Percentiles rank a stretch among this genome's conserved stretches.
phyloP scores from a whole-genome alignment of 2,113 vertebrate genomes.

The Pteropus alecto region DNA sequence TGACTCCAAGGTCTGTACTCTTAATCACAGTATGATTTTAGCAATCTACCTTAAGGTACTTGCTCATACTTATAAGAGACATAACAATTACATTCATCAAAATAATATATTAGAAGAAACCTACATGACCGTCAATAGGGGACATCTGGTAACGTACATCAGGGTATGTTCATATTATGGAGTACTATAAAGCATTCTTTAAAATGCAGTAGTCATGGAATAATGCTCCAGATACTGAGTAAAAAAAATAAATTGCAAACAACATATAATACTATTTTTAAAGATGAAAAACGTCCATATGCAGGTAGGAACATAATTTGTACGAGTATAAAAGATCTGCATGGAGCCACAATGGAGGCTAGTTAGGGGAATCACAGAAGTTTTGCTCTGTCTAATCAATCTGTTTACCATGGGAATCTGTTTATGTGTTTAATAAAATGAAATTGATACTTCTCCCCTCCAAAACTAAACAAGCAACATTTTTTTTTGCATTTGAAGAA shows the following conservation, averaged over 20 bases:
- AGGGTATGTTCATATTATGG: neutral
- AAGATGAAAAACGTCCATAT: neutral
- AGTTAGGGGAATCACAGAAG: neutral
- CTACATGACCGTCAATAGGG: neutral
- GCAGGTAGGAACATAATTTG: neutral
- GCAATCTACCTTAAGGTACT: too few relatives aligned
- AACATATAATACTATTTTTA: neutral
- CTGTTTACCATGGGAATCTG: neutral
- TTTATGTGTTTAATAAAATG: conserved; percentile 3
- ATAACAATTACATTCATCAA: too few relatives aligned
- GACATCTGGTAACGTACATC: neutral
- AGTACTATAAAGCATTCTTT: neutral
- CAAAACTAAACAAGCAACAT: neutral
- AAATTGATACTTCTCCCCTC: neutral
- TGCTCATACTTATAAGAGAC: too few relatives aligned
- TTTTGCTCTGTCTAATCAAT: neutral
- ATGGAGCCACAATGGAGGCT: neutral
- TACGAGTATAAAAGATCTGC: neutral
- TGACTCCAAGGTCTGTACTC: too few relatives aligned
- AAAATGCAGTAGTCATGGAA: neutral
- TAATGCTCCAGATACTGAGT: neutral
- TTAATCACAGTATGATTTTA: too few relatives aligned
- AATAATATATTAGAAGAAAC: too few relatives aligned
- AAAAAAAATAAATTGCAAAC: neutral
- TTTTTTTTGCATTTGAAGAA: neutral